A percentile compares a stretch with the other conserved stretches of the same genome.
phyloP scores from a whole-genome alignment of 2,113 vertebrate genomes.

The Callaeas wilsoni region DNA sequence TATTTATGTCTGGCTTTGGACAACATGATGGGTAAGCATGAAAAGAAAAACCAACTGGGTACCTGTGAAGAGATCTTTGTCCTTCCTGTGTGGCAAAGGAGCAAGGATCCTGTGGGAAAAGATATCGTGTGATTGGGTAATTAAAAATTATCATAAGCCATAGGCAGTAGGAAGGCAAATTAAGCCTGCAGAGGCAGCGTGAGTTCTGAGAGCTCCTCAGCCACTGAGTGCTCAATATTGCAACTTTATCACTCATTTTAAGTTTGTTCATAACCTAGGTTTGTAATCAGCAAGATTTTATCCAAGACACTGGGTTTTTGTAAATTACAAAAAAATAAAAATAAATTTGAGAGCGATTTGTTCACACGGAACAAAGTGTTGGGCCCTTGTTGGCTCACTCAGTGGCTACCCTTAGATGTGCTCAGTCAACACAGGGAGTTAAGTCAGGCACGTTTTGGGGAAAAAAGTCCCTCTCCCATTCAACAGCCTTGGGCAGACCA shows the following conservation, averaged over 20 bases:
- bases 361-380: background rate
- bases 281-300: background rate
- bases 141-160: constrained; percentile 59
- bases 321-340: background rate
- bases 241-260: background rate
- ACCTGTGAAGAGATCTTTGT: background rate
- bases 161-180: constrained; percentile 38
- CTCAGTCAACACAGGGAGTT: background rate
- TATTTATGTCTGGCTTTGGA: background rate
- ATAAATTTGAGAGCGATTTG: background rate
- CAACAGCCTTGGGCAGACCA: background rate
- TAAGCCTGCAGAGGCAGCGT: background rate
- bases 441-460: background rate
- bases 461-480: background rate
- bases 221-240: background rate
- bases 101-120: constrained; percentile 35
- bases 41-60: background rate
- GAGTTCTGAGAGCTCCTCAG: background rate
- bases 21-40: background rate
- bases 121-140: constrained; percentile 33
- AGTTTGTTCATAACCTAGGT: background rate
- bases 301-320: background rate
- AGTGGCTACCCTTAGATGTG: background rate
- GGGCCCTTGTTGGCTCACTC: background rate
- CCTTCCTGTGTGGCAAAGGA: background rate